Evolutionary conservation across 2,888 invertebrate genomes (phyloP).

Genomic region (Pachymerium ferrugineum): DNA sequence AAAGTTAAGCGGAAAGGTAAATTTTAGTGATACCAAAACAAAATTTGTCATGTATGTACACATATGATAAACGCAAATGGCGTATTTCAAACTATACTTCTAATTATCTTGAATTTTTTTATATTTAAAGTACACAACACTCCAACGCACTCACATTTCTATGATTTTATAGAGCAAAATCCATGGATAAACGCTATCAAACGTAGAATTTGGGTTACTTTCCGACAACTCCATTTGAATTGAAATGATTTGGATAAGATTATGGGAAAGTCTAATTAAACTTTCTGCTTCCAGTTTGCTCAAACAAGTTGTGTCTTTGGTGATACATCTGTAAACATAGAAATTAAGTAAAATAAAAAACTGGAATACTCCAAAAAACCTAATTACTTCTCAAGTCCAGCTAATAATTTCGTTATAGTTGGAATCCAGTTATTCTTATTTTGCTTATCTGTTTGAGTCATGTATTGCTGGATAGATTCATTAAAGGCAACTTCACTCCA

Average conservation of each 20-base stretch:
- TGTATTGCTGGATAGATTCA: slow-evolving; percentile 34
- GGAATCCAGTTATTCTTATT: slow-evolving; percentile 30
- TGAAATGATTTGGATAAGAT: slow-evolving; percentile 67
- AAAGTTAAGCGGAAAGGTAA: no score
- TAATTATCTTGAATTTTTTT: no score
- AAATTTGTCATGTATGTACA: no score
- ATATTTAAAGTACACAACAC: no score
- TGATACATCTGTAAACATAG: slow-evolving; percentile 30
- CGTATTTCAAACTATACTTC: no score
- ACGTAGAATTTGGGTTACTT: slow-evolving; percentile 58
- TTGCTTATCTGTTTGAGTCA: background rate
- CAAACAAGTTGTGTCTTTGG: slow-evolving; percentile 28
- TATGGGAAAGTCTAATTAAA: slow-evolving; percentile 63
- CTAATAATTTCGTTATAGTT: slow-evolving; percentile 32
- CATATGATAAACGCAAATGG: no score
- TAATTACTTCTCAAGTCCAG: slow-evolving; percentile 30
- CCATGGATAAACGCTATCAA: slow-evolving; percentile 72
- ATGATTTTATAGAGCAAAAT: slow-evolving; percentile 74
- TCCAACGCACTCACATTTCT: slow-evolving; percentile 49
- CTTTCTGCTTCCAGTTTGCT: slow-evolving; percentile 44
- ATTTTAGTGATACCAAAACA: no score
- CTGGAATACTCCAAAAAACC: background rate
- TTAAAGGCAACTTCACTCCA: slow-evolving; percentile 36
- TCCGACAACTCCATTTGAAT: slow-evolving; percentile 69
- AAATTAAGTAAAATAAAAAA: background rate